Base-by-base conservation (phyloP, 2,113 vertebrate species). In the Strix uralensis region DNA sequence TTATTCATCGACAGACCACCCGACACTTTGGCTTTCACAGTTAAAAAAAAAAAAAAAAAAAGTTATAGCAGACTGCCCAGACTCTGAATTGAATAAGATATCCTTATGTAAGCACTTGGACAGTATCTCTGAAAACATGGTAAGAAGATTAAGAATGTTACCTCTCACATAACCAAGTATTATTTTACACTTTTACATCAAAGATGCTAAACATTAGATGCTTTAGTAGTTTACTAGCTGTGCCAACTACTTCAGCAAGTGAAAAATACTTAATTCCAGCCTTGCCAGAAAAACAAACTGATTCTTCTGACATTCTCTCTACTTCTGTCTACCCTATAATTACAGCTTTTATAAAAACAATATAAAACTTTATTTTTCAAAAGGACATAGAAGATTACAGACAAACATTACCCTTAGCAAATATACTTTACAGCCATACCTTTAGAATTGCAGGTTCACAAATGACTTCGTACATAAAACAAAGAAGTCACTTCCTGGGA, bases 81-180 rank as follows among this genome's bases (percentile, higher is more conserved):
- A 46, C 57, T 11, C 57, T 84, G 49, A 92, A 84, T 47, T 21
- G 11, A 84, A 6, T 46, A 59, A 40, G 36, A 67, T 52, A 92
- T 18, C 69, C 62, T 93, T 92, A 84, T 16, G 65, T 67, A 93
- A 97, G 77, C 20, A 71, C 61, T 80, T 89, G 85, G 70, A 91
- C 59, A 88, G 2, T 73, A 69, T 47, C 58, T 96, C 81, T 52
- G 49, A 93, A 93, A 95, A 91, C 62, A 69, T 44, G 67, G 81
- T 96, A 94, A 96, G 74, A 58, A 85, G 93, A 96, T 96, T 96
- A 96, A 38, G 81, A 93, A 81, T 2, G 44, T 46, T 79, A 84
- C 93, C 80, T 94, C 55, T 94, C 63, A 58, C 52, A 32, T 81
- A 96, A 97, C 85, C 82, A 73, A 88, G 51, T 47, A 70, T 57